Evolutionary conservation across 2,797 vertebrate species (phyloP), one percentile per base, ranked within the genome.

Genomic region (Linurgus olivaceus): DNA sequence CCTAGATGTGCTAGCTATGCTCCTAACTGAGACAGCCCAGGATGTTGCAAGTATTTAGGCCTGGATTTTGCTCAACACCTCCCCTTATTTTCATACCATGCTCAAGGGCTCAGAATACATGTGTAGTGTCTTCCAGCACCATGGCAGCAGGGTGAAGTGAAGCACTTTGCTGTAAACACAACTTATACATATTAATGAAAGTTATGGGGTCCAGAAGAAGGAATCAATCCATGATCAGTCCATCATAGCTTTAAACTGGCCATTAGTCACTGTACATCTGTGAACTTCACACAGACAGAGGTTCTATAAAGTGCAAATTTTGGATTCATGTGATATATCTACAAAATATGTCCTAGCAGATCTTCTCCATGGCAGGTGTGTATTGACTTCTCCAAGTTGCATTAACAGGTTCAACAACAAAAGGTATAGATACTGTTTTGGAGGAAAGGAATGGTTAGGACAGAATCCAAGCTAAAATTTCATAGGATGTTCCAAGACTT

Each of bases 401-500:
- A 10, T 31, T 73, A 45, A 44, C 6, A 45, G 10, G 15, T 50
- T 88, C 61, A 68, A 21, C 2, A 38, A 8, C 42, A 47, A 55
- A 86, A 80, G 6, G 5, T 17, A 19, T 7, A 42, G 14, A 44
- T 45, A 17, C 17, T 1, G 0, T 54, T 90, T 61, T 28, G 10
- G 25, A 42, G 11, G n/a, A 20, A 54, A 58, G 17, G 11, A 86
- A 31, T 17, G 1, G 6, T 44, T 89, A 59, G 42, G 33, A 62
- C 5, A 62, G 15, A 52, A 71, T 51, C 5, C 33, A 72, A 77
- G 13, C 6, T 31, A 57, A 63, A 89, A 81, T 72, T 68, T 65
- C 11, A 26, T 5, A n/a, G 0, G 0, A 7, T 65, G 6, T 42
- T 65, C 5, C 29, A 50, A 19, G n/a, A 45, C 9, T 15, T 68